Conservation (phyloP, 92 coral and sea anemone species). For the Pocillopora grandis region DNA sequence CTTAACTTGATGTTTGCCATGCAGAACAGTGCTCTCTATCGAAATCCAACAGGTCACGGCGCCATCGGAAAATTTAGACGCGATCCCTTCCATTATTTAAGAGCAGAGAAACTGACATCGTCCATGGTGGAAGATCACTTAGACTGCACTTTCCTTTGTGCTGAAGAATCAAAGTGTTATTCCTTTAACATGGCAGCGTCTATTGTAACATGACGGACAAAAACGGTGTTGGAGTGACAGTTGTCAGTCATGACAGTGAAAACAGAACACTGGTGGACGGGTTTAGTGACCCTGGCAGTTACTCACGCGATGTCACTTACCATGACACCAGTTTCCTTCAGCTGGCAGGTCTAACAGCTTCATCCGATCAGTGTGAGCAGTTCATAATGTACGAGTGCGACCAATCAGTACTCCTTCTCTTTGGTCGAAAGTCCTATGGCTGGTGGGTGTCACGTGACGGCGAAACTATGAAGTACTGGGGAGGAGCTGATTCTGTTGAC, state of each 20-base stretch:
- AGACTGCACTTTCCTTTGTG: too few relatives aligned
- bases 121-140: too few relatives aligned
- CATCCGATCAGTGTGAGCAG: not conserved
- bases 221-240: not conserved
- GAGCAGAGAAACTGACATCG: too few relatives aligned
- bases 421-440: not conserved
- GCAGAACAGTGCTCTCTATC: too few relatives aligned
- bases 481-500: conserved; percentile 30
- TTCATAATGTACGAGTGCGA: conserved; percentile 7
- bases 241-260: conserved; percentile 1
- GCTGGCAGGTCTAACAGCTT: not conserved
- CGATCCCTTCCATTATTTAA: too few relatives aligned
- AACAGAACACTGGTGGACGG: not conserved
- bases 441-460: conserved; percentile 66
- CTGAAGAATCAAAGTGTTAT: too few relatives aligned
- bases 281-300: not conserved
- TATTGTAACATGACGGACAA: not conserved
- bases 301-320: not conserved
- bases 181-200: not conserved
- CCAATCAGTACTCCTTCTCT: not conserved
- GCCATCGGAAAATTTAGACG: too few relatives aligned
- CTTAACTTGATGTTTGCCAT: too few relatives aligned
- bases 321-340: not conserved
- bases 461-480: conserved; percentile 53
- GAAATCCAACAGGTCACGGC: too few relatives aligned